These are phyloP conservation scores for Coenobita brevimanus DNA, from an alignment of 1,140 invertebrate species.

Conservation along the genomic window DNA sequence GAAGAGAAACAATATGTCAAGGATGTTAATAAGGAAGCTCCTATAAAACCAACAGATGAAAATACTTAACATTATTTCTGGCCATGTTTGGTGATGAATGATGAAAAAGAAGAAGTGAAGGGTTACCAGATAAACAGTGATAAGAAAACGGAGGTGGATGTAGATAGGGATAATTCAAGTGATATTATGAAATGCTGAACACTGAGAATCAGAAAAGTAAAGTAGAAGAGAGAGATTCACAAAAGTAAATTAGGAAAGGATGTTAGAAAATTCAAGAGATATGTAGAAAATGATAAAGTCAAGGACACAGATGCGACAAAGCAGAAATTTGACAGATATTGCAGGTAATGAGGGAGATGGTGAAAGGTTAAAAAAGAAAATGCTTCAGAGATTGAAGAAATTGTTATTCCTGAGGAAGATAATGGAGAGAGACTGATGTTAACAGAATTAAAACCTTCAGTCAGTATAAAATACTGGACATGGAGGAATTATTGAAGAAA, in stretches of 20 bases:
- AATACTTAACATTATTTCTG: conserved; percentile 67
- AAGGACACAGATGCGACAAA: too few species aligned
- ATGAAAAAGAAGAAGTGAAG: conserved; percentile 48
- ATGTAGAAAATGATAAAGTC: too few species aligned
- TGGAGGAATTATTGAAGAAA: background rate
- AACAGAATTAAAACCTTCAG: background rate
- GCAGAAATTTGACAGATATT: too few species aligned
- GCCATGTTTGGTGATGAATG: conserved; percentile 62
- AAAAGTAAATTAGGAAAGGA: too few species aligned
- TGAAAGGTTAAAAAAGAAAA: conserved; percentile 8
- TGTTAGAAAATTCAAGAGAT: too few species aligned
- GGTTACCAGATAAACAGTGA: too few species aligned
- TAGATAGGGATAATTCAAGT: too few species aligned
- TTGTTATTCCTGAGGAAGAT: background rate
- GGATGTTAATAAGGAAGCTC: background rate
- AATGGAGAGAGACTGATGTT: background rate
- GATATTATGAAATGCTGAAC: too few species aligned
- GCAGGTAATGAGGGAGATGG: too few species aligned
- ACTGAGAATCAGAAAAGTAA: too few species aligned
- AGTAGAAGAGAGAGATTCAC: too few species aligned
- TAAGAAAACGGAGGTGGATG: too few species aligned
- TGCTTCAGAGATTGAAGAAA: background rate
- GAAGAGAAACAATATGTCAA: background rate
- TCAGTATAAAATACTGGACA: background rate
- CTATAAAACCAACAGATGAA: conserved; percentile 43